Evolutionary conservation across 2,113 vertebrate genomes (phyloP).

Genomic region (Podarcis muralis): DNA sequence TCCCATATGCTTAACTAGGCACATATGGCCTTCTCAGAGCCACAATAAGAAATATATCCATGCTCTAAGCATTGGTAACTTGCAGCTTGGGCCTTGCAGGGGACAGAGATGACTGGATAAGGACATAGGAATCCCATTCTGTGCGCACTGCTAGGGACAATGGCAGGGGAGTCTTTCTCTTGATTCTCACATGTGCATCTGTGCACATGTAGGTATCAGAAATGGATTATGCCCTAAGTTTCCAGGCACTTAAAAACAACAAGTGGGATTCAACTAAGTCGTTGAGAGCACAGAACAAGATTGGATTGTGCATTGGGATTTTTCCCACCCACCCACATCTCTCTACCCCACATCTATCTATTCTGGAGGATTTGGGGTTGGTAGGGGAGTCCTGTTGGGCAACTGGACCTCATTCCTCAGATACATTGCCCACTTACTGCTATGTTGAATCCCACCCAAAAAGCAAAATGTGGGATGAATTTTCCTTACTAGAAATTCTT

Average conservation of each 20-base stretch:
- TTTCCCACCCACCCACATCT: no score
- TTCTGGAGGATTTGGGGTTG: no score
- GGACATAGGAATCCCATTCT: neutral
- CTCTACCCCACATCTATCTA: no score
- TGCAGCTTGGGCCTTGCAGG: neutral
- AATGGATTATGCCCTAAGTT: neutral
- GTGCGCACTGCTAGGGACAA: neutral
- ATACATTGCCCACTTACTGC: no score
- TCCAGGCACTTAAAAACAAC: neutral
- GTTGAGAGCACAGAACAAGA: no score
- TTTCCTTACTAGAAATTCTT: neutral
- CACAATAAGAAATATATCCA: neutral
- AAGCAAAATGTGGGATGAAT: neutral
- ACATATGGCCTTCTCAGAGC: neutral
- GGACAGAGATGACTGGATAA: neutral
- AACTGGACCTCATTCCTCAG: no score
- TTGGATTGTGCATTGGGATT: no score
- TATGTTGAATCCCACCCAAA: no score
- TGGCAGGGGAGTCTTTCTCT: no score
- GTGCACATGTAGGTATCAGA: neutral
- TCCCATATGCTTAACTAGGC: neutral
- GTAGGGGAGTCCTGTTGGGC: no score
- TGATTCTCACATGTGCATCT: neutral
- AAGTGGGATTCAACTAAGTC: no score
- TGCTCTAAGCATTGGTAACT: neutral